Evolutionary conservation across 2,797 vertebrate species (phyloP).

Genomic region (Chaenodraco wilsoni): DNA sequence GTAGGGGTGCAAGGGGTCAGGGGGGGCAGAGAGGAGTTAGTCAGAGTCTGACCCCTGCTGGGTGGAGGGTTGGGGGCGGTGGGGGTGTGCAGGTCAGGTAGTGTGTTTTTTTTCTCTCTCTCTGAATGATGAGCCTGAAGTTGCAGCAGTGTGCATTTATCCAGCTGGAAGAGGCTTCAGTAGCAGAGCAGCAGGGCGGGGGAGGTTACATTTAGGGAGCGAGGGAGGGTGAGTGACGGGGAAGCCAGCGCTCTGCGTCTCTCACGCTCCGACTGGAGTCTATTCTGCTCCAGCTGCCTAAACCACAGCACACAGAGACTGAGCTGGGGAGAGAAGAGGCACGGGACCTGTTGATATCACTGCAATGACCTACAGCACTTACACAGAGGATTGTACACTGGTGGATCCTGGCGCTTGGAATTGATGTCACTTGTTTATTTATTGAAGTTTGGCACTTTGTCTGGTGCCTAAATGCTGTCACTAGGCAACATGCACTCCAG

Average conservation of each 20-base stretch:
- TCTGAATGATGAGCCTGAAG: constrained; percentile 79
- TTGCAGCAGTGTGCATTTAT: constrained; percentile 83
- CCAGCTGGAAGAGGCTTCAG: constrained; percentile 77
- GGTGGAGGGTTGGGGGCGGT: constrained; percentile 48
- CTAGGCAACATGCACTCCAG: constrained; percentile 84
- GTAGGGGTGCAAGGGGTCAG: constrained; percentile 72
- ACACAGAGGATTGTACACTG: constrained; percentile 56
- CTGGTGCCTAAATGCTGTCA: constrained; percentile 70
- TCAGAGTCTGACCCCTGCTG: constrained; percentile 71
- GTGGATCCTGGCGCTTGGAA: constrained; percentile 46
- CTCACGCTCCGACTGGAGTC: constrained; percentile 81
- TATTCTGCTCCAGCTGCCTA: constrained; percentile 77
- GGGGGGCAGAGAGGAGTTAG: constrained; percentile 66
- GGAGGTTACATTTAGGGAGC: constrained; percentile 64
- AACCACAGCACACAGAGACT: constrained; percentile 52
- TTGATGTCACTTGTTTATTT: constrained; percentile 52
- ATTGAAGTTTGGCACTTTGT: constrained; percentile 44
- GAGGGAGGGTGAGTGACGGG: constrained; percentile 61
- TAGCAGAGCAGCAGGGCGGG: constrained; percentile 70
- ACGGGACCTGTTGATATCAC: constrained; percentile 52
- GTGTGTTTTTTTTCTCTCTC: constrained; percentile 59
- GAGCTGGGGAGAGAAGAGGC: constrained; percentile 41
- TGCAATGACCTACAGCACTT: constrained; percentile 61
- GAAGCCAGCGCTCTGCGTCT: constrained; percentile 73
- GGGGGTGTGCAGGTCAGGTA: constrained; percentile 71